phyloP scores from a whole-genome alignment of 1,140 invertebrate genomes.

The Eumaeus atala region DNA sequence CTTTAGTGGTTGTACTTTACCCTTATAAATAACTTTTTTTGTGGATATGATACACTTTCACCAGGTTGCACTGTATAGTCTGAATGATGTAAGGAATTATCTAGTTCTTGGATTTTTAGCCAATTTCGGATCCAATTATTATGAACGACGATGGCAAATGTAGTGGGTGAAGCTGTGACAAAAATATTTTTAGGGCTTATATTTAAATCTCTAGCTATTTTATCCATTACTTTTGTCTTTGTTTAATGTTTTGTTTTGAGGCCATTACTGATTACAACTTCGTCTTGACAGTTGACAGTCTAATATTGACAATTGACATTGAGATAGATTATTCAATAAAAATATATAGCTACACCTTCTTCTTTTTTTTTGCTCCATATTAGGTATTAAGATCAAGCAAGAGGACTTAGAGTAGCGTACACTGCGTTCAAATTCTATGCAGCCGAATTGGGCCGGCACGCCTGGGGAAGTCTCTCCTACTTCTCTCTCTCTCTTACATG shows the following conservation, averaged over 20 bases:
- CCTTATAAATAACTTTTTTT: constrained; percentile 77
- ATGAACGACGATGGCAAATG: constrained; percentile 78
- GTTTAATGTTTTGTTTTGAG: constrained; percentile 49
- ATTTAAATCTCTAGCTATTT: constrained; percentile 77
- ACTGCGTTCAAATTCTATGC: no score
- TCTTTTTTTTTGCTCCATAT: no score
- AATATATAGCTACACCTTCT: no score
- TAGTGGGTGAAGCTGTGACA: constrained; percentile 68
- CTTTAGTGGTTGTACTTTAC: constrained; percentile 36
- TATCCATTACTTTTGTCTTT: constrained; percentile 73
- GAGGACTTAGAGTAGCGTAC: no score
- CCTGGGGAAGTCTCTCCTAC: no score
- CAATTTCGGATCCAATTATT: constrained; percentile 80
- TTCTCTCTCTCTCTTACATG: no score
- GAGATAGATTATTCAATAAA: no score
- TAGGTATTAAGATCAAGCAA: no score
- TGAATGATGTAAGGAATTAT: constrained; percentile 73
- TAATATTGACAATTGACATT: neutral
- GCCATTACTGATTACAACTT: constrained; percentile 17
- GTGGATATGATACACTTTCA: constrained; percentile 75
- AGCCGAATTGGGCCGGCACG: no score
- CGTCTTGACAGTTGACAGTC: constrained; percentile 13
- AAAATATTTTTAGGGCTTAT: constrained; percentile 79
- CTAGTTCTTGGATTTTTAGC: constrained; percentile 74
- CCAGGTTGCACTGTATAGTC: constrained; percentile 69